These are phyloP conservation scores for Toxonevra muliebris DNA, from an alignment of 2,888 invertebrate genomes.

Conservation along the genomic window DNA sequence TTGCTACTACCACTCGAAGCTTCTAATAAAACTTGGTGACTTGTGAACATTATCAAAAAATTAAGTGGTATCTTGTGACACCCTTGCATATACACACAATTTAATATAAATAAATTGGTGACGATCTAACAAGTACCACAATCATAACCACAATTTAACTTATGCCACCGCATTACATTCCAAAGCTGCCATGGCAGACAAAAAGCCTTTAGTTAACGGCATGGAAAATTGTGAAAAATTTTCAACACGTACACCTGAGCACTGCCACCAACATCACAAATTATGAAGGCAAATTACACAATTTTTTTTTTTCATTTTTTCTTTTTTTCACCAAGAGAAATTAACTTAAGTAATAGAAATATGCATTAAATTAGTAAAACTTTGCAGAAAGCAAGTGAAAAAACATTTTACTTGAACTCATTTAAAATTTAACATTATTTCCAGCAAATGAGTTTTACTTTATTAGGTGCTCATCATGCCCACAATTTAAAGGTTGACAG, in stretches of 20 bases:
- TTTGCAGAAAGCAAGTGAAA: background rate
- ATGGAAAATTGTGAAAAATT: background rate
- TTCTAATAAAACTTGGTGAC: no score
- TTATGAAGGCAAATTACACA: slow-evolving; percentile 55
- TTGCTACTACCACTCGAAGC: no score
- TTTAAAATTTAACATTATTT: no score
- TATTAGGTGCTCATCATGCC: no score
- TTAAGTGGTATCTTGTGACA: no score
- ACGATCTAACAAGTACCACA: slow-evolving; percentile 5
- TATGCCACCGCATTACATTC: background rate
- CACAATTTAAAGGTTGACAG: no score
- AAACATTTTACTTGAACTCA: no score
- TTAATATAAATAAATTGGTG: slow-evolving; percentile 25
- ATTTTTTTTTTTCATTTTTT: background rate
- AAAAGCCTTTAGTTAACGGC: no score
- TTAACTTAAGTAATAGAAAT: background rate
- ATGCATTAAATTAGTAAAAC: background rate
- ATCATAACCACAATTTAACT: background rate
- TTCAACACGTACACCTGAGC: slow-evolving; percentile 25
- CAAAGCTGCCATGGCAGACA: no score
- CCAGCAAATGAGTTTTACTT: no score
- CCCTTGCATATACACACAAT: background rate
- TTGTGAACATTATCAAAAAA: no score
- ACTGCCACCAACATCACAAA: slow-evolving; percentile 37
- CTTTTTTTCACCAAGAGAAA: background rate